Evolutionary conservation across 2,888 invertebrate genomes (phyloP).

Genomic region (Sarcophaga carnaria): DNA sequence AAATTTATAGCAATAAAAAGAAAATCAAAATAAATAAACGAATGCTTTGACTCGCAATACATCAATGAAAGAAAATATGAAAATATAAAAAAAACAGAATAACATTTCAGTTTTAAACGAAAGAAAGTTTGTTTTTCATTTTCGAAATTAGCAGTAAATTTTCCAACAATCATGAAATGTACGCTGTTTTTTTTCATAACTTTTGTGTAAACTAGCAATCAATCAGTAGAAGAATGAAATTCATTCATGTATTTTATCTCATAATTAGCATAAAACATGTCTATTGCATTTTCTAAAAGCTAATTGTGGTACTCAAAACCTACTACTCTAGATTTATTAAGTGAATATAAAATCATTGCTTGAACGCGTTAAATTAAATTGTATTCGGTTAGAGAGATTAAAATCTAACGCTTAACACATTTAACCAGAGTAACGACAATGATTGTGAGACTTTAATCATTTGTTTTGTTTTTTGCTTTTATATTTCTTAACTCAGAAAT

Average conservation of each 20-base stretch:
- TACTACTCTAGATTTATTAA: conserved; percentile 47
- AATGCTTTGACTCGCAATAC: neutral
- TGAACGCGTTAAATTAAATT: conserved; percentile 46
- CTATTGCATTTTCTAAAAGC: conserved; percentile 34
- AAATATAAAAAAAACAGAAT: conserved; percentile 2
- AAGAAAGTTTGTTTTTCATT: conserved; percentile 41
- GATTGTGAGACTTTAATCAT: conserved; percentile 21
- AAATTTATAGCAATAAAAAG: conserved; percentile 6
- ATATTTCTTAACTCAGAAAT: conserved; percentile 14
- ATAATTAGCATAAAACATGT: conserved; percentile 55
- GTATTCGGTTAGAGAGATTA: conserved; percentile 32
- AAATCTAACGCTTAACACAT: conserved; percentile 16
- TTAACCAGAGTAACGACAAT: conserved; percentile 21
- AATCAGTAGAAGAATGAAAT: conserved; percentile 8
- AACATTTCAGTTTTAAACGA: conserved; percentile 12
- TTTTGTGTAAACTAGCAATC: conserved; percentile 14
- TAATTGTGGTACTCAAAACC: conserved; percentile 39
- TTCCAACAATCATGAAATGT: neutral
- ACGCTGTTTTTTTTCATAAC: conserved; percentile 8
- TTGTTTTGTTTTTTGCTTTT: neutral
- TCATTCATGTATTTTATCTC: conserved; percentile 34
- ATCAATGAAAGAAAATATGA: neutral
- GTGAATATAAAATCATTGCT: conserved; percentile 31
- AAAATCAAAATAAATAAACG: neutral
- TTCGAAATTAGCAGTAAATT: neutral